phyloP scores from a whole-genome alignment of 2,888 invertebrate genomes.

The Lycocerus yunnanus region DNA sequence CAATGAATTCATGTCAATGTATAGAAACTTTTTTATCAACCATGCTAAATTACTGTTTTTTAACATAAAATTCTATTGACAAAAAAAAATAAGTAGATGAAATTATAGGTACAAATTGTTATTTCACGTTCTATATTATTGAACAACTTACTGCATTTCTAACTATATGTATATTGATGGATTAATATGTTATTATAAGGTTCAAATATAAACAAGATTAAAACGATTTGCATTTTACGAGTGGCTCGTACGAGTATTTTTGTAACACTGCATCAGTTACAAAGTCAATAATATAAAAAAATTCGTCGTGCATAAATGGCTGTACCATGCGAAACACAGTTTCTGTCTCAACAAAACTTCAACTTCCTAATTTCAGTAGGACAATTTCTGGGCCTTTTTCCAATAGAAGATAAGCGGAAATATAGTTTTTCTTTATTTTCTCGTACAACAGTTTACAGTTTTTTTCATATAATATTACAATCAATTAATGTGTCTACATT shows the following conservation, averaged over 20 bases:
- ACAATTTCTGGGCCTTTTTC: neutral
- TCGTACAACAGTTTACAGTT: neutral
- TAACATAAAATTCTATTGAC: neutral
- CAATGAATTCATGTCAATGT: neutral
- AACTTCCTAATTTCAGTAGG: neutral
- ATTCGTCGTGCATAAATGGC: neutral
- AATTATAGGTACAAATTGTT: neutral
- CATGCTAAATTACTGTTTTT: neutral
- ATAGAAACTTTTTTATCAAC: neutral
- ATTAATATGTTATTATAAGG: neutral
- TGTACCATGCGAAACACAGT: neutral
- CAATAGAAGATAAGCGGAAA: neutral
- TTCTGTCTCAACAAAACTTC: neutral
- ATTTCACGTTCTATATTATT: neutral
- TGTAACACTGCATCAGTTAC: no score
- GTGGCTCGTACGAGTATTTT: no score
- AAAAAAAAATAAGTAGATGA: neutral
- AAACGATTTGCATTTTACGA: neutral
- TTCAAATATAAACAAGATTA: neutral
- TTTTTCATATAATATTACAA: neutral
- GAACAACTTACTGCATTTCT: neutral
- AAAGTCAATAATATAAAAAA: neutral
- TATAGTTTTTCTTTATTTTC: neutral
- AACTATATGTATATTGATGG: neutral
- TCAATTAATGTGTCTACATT: neutral